phyloP scores from a whole-genome alignment of 2,113 vertebrate genomes.

The Esox niger region DNA sequence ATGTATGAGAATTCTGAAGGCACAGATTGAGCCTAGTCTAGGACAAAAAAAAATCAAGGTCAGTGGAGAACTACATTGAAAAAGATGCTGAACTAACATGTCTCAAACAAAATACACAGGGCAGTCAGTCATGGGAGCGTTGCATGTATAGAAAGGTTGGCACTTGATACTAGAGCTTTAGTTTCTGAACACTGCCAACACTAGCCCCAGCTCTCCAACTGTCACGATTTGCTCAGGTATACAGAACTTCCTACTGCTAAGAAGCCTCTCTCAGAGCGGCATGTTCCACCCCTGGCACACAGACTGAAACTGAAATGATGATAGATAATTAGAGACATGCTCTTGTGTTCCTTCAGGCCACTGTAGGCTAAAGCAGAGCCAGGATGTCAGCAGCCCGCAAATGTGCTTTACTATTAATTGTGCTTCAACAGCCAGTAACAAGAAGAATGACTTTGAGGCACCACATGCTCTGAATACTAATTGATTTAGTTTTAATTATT shows the following conservation, averaged over 20 bases:
- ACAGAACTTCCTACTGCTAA: not conserved
- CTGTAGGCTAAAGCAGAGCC: not conserved
- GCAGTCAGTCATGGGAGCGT: not conserved
- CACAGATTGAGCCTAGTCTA: not conserved
- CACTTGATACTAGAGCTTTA: not conserved
- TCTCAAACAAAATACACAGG: not conserved
- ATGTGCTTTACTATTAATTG: not conserved
- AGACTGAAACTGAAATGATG: conserved; percentile 42
- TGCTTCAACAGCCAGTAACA: conserved; percentile 40
- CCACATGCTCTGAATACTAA: conserved; percentile 46
- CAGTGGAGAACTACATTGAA: not conserved
- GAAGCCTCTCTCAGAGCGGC: not conserved
- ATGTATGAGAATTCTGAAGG: no score
- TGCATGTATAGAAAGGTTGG: not conserved
- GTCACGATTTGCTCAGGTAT: not conserved
- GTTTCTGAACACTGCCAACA: not conserved
- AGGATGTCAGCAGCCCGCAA: not conserved
- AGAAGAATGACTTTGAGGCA: conserved; percentile 34
- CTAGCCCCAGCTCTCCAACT: not conserved
- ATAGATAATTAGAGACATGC: conserved; percentile 52
- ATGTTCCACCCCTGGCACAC: not conserved
- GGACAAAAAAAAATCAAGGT: not conserved
- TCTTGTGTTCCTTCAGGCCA: conserved; percentile 17
- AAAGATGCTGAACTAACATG: conserved; percentile 21
- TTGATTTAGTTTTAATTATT: conserved; percentile 66